Base-by-base conservation (phyloP, 2,888 invertebrate species). In the Caradrina kadenii region DNA sequence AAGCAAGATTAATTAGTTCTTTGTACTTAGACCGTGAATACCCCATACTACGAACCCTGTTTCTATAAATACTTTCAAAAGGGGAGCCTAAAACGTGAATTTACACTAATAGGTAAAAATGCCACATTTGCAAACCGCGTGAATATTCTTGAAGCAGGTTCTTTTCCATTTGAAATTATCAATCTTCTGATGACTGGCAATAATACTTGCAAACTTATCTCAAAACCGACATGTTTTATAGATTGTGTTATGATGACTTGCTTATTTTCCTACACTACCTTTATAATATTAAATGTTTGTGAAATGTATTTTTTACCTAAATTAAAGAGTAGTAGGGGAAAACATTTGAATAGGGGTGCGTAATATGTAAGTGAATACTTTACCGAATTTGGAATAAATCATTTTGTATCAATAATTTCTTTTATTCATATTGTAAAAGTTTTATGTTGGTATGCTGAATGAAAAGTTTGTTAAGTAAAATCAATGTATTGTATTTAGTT, bases 41-140 rank as follows among this genome's bases (percentile, higher is more conserved):
- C 45, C 58, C 26, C 15, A 56, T 63, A 69, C 63, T 59, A 35
- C 54, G n/a, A 59, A 59, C 73, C 66, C 42, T 42, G 49, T 73
- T 73, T 62, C 62, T 65, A 62, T 62, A 53, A 69, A 65, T 59
- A 65, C 48, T 63, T 26, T 15, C 17, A 60, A 45, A 42, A 21
- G 19, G 31, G 45, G 45, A 58, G 61, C 31, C 35, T 61, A 19
- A 13, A 17, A 55, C n/a, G 17, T 56, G 17, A 45, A 45, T 50
- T 26, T 42, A 21, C 26, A 21, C 5, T 49, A 26, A 26, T 17
- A 45, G 17, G 10, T 45, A 45, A 45, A 5, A 45, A 45, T 17
- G 13, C 58, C 15, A 42, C 21, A 19, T 53, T 56, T 22, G 19
- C 39, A 52, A 26, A 42, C 13, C 5, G 11, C 17, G 26, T 2